Conservation (phyloP, 2,888 invertebrate genomes). For the Ophraella communa region DNA sequence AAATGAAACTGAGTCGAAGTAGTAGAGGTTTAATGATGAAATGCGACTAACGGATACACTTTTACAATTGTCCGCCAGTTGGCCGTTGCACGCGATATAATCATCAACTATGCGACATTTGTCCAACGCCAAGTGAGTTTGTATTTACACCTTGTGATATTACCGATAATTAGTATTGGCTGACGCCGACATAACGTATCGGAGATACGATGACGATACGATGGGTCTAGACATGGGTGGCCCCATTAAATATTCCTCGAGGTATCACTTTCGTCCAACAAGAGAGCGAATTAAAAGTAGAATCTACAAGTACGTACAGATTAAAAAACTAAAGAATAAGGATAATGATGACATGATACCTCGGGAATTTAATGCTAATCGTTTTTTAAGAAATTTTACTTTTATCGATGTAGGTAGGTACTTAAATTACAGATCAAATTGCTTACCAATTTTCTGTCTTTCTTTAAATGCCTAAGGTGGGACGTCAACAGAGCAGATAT, state of each 20-base stretch:
- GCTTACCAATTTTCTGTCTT: too few species aligned
- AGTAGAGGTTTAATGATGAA: conserved; percentile 47
- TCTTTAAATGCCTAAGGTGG: too few species aligned
- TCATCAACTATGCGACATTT: conserved; percentile 51
- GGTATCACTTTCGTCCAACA: neutral
- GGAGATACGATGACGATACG: conserved; percentile 9
- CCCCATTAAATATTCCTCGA: neutral
- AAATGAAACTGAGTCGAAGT: conserved; percentile 38
- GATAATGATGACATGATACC: too few species aligned
- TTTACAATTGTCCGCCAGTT: conserved; percentile 48
- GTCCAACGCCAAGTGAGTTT: conserved; percentile 44
- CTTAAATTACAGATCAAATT: too few species aligned
- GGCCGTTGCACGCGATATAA: conserved; percentile 48
- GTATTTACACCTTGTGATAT: conserved; percentile 47
- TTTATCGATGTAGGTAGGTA: too few species aligned
- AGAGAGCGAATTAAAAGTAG: too few species aligned
- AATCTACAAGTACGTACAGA: too few species aligned
- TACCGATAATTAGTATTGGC: conserved; percentile 32
- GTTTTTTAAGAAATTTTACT: too few species aligned
- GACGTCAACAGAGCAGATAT: too few species aligned
- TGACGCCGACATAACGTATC: conserved; percentile 15
- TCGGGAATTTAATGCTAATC: too few species aligned
- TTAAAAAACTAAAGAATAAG: too few species aligned
- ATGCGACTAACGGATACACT: conserved; percentile 47
- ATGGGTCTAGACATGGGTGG: neutral